phyloP scores from a whole-genome alignment of 2,888 invertebrate genomes.

The Eupeodes latifasciatus region DNA sequence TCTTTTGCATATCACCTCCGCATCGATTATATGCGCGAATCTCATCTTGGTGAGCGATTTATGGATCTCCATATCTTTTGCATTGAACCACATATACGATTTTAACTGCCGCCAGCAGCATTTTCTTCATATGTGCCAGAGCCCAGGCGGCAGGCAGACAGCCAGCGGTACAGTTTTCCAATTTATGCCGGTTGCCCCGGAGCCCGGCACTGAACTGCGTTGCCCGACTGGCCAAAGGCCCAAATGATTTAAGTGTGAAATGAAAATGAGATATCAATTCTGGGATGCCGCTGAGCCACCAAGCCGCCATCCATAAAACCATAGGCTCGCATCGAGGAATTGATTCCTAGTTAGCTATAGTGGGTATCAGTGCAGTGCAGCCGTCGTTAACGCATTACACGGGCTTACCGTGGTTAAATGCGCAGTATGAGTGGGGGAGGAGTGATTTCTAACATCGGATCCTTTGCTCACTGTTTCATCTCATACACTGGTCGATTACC shows the following conservation, averaged over 20 bases:
- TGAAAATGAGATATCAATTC: conserved; percentile 76
- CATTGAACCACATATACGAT: conserved; percentile 56
- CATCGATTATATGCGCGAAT: conserved; percentile 76
- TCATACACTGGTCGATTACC: conserved; percentile 65
- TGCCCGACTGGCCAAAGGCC: conserved; percentile 58
- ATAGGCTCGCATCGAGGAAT: conserved; percentile 33
- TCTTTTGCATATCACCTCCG: conserved; percentile 75
- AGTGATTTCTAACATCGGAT: conserved; percentile 13
- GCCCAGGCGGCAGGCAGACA: not conserved
- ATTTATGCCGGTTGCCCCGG: conserved; percentile 71
- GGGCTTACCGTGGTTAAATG: conserved; percentile 4
- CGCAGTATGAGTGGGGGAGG: conserved; percentile 30
- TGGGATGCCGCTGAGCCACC: conserved; percentile 46
- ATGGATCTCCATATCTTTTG: conserved; percentile 67
- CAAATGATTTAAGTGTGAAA: conserved; percentile 76
- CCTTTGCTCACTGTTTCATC: conserved; percentile 43
- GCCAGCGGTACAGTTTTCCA: conserved; percentile 69
- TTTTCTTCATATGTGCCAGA: conserved; percentile 22
- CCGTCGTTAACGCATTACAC: conserved; percentile 57
- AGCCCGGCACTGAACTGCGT: conserved; percentile 8
- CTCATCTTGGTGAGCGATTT: conserved; percentile 69
- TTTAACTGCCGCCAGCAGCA: conserved; percentile 46
- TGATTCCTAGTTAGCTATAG: conserved; percentile 51
- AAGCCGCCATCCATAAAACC: not conserved
- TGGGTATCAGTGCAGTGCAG: conserved; percentile 24